A percentile compares a stretch with the other conserved stretches of the same genome.
These are phyloP conservation scores for Oplegnathus fasciatus DNA, from an alignment of 2,113 vertebrate species.

Conservation along the genomic window DNA sequence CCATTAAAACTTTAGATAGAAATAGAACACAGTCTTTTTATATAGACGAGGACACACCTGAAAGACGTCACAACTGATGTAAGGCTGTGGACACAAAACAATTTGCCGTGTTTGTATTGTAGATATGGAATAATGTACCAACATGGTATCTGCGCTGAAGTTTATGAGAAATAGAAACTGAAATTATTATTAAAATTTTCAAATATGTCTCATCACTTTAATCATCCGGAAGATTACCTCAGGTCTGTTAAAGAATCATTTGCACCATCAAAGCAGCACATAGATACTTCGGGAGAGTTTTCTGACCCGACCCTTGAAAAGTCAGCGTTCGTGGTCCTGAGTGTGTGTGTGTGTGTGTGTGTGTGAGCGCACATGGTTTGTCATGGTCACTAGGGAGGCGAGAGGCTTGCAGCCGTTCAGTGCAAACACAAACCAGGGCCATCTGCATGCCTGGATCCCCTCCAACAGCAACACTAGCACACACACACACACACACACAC, in stretches of 20 bases:
- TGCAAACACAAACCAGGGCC: constrained; percentile 80
- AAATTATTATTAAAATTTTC: background rate
- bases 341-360: constrained; percentile 12
- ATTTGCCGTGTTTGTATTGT: constrained; percentile 1
- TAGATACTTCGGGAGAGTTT: background rate
- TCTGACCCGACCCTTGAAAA: constrained; percentile 34
- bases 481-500: constrained; percentile 50
- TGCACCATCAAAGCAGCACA: constrained; percentile 19
- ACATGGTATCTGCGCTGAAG: background rate
- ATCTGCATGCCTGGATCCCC: constrained; percentile 78
- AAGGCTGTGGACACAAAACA: background rate
- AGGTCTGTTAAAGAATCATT: background rate
- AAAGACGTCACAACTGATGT: constrained; percentile 46
- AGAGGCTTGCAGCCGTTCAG: constrained; percentile 72
- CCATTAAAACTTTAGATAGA: constrained; percentile 18
- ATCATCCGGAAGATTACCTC: background rate
- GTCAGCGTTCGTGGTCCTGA: background rate
- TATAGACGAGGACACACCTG: constrained; percentile 42
- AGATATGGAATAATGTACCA: background rate
- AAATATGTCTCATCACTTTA: background rate
- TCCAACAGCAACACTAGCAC: constrained; percentile 77
- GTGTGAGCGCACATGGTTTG: constrained; percentile 46
- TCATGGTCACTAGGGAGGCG: constrained; percentile 75
- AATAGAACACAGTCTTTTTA: constrained; percentile 29
- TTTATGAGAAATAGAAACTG: background rate